phyloP scores from a whole-genome alignment of 37 sponge, comb jelly and placozoan species.

The Agelas oroides region DNA sequence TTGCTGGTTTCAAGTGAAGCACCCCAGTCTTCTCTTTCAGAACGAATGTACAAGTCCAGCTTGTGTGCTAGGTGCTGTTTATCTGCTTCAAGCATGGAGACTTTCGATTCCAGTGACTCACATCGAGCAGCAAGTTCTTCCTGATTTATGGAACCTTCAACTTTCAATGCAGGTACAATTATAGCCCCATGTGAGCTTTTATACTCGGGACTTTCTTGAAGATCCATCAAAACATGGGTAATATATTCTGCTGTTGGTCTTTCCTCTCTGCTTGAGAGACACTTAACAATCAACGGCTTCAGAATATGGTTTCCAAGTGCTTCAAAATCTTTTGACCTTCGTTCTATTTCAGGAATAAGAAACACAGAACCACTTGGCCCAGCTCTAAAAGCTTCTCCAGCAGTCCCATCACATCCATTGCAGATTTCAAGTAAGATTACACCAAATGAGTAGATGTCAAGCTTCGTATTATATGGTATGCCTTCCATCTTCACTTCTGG shows the following conservation, averaged over 20 bases:
- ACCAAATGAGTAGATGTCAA: conserved; percentile 78
- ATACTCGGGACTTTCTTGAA: background rate
- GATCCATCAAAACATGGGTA: background rate
- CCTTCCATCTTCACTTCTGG: conserved; percentile 57
- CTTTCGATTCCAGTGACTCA: conserved; percentile 6
- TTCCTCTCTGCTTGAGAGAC: conserved; percentile 31
- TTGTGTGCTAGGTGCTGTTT: conserved; percentile 14
- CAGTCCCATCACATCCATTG: conserved; percentile 43
- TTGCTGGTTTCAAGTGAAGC: no score
- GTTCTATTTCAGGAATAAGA: conserved; percentile 71
- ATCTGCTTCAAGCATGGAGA: background rate
- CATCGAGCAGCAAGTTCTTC: conserved; percentile 3
- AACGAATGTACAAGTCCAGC: conserved; percentile 15
- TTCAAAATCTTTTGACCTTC: conserved; percentile 58
- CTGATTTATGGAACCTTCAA: background rate
- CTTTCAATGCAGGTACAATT: background rate
- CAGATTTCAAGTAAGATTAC: conserved; percentile 70
- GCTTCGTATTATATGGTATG: conserved; percentile 14
- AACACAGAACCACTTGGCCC: background rate
- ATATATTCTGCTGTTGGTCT: conserved; percentile 25
- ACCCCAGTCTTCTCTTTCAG: conserved; percentile 5
- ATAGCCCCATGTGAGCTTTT: background rate
- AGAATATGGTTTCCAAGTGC: conserved; percentile 30
- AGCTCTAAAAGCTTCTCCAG: conserved; percentile 49
- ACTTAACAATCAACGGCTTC: conserved; percentile 2